Conservation (phyloP, 2,113 vertebrate genomes). For the Capricornis sumatraensis region DNA sequence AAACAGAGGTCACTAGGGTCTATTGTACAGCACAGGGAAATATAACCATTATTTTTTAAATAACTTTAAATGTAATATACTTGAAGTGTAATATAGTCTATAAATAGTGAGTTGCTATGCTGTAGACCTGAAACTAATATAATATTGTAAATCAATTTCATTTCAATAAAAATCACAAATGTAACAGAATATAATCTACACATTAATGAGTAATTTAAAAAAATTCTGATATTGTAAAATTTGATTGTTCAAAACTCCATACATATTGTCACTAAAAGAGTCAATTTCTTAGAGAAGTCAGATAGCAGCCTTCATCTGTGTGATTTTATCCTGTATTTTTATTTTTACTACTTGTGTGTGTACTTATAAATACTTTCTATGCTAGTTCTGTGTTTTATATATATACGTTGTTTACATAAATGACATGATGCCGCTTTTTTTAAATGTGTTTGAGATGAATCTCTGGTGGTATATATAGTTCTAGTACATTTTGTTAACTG, state of each 20-base stretch:
- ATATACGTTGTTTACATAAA: not conserved
- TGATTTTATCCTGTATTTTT: not conserved
- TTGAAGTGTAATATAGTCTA: not conserved
- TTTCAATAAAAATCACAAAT: not conserved
- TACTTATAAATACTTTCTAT: not conserved
- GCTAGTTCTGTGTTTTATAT: not conserved
- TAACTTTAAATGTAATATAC: not conserved
- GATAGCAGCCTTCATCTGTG: not conserved
- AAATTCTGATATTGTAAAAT: not conserved
- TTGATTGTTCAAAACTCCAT: not conserved
- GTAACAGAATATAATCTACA: not conserved
- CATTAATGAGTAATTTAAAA: not conserved
- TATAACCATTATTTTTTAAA: not conserved
- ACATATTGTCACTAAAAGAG: not conserved
- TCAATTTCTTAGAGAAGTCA: not conserved
- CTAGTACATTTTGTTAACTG: not conserved
- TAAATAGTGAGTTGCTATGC: not conserved
- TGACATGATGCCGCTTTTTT: not conserved
- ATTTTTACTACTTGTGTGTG: not conserved
- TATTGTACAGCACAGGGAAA: not conserved
- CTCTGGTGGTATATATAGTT: not conserved
- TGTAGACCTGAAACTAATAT: not conserved
- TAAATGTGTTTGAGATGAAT: not conserved
- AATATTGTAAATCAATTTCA: not conserved
- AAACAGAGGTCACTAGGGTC: not conserved